These are phyloP conservation scores for Ctenoplectra terminalis DNA, from an alignment of 1,140 invertebrate species.

Conservation along the genomic window DNA sequence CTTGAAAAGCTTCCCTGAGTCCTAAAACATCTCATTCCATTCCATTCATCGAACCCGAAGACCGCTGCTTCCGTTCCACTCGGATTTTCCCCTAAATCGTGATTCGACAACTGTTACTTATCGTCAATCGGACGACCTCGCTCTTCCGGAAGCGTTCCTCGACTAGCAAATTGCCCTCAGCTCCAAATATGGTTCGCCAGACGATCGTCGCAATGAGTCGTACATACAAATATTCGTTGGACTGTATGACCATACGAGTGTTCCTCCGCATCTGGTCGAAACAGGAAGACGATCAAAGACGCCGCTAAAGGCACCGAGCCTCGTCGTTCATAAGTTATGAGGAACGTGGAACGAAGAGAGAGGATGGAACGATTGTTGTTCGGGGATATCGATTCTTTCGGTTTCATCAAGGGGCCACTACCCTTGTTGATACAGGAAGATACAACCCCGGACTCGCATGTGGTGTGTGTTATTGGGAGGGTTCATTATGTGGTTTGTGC, in stretches of 20 bases:
- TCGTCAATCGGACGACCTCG: neutral
- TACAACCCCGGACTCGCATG: neutral
- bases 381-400: neutral
- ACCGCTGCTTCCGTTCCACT: neutral
- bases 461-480: neutral
- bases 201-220: neutral
- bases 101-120: neutral
- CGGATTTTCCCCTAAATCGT: neutral
- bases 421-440: neutral
- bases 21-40: neutral
- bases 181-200: neutral
- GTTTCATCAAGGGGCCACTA: neutral
- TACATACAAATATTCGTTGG: slow-evolving; percentile 7
- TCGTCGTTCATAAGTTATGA: slow-evolving; percentile 14
- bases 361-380: neutral
- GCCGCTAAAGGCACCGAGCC: neutral
- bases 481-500: slow-evolving; percentile 7
- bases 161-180: neutral
- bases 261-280: neutral
- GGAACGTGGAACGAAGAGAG: neutral
- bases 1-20: too few relatives aligned
- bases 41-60: neutral
- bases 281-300: slow-evolving; percentile 8
- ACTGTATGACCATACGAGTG: neutral
- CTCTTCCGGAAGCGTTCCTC: neutral